These are phyloP conservation scores for Microtus montanus DNA, from an alignment of 2,113 vertebrate species.

Conservation along the genomic window DNA sequence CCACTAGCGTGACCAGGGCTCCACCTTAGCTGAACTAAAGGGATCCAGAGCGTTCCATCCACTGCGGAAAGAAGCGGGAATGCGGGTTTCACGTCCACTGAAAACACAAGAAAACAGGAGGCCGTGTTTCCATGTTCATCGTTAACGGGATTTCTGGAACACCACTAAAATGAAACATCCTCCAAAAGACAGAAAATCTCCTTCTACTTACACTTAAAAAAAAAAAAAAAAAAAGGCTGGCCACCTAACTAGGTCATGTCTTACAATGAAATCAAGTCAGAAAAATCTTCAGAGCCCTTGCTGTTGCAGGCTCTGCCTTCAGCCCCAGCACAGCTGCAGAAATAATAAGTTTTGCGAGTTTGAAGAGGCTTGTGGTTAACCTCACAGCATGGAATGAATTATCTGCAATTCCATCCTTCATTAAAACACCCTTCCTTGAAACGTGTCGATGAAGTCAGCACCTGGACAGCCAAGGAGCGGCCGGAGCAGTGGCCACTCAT, in stretches of 20 bases:
- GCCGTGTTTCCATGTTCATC: neutral
- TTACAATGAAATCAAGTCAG: constrained; percentile 63
- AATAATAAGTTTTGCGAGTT: constrained; percentile 84
- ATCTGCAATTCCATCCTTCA: constrained; percentile 79
- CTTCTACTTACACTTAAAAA: neutral
- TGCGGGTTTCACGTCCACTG: neutral
- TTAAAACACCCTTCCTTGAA: constrained; percentile 79
- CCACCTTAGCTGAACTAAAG: neutral
- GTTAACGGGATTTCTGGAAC: neutral
- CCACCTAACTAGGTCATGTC: neutral
- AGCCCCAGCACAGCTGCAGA: constrained; percentile 86
- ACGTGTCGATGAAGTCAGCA: constrained; percentile 77
- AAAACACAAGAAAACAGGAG: neutral
- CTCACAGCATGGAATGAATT: constrained; percentile 82
- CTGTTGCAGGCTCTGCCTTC: constrained; percentile 83
- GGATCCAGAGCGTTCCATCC: neutral
- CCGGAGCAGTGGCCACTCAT: constrained; percentile 24
- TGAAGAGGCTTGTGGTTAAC: constrained; percentile 85
- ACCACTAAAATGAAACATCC: neutral
- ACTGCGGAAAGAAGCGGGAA: neutral
- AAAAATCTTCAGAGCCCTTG: constrained; percentile 74
- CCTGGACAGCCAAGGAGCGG: constrained; percentile 75
- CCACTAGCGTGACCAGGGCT: neutral
- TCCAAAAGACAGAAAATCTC: neutral
- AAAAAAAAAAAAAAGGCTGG: neutral